Evolutionary conservation across 2,888 invertebrate genomes (phyloP).

Genomic region (Drosophila nigricruria): DNA sequence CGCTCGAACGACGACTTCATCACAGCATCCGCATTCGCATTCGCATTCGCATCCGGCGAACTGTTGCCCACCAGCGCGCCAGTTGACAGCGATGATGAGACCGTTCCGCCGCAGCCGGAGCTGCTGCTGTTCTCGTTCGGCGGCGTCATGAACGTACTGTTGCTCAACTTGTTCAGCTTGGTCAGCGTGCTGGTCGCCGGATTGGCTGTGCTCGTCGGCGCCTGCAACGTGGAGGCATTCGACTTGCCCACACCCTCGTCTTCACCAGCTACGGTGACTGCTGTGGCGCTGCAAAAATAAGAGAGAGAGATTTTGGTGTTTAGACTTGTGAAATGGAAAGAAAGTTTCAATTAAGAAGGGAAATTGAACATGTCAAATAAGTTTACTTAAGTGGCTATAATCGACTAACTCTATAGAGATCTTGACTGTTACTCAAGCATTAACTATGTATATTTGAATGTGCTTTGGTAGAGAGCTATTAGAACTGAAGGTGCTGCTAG

Average conservation of each 20-base stretch:
- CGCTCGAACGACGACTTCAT: constrained; percentile 80
- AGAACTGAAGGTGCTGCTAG: not conserved
- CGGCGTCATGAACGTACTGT: constrained; percentile 42
- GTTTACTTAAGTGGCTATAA: not conserved
- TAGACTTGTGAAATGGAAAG: not conserved
- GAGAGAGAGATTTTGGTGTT: not conserved
- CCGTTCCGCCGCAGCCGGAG: constrained; percentile 67
- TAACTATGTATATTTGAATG: not conserved
- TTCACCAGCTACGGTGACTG: constrained; percentile 31
- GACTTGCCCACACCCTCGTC: constrained; percentile 54
- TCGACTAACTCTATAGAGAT: not conserved
- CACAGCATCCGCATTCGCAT: constrained; percentile 67
- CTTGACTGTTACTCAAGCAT: not conserved
- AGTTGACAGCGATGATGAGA: constrained; percentile 53
- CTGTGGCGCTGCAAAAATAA: constrained; percentile 36
- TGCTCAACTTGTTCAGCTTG: constrained; percentile 44
- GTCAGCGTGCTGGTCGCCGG: constrained; percentile 39
- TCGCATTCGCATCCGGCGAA: constrained; percentile 49
- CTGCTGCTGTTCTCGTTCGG: constrained; percentile 68
- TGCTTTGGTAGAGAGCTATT: not conserved
- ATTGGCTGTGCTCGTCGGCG: constrained; percentile 23
- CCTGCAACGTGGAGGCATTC: constrained; percentile 38
- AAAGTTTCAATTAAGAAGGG: not conserved
- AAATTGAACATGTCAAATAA: not conserved
- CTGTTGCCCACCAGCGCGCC: constrained; percentile 47